Evolutionary conservation across 2,113 vertebrate genomes (phyloP).

Genomic region (Chascanopsetta lugubris): DNA sequence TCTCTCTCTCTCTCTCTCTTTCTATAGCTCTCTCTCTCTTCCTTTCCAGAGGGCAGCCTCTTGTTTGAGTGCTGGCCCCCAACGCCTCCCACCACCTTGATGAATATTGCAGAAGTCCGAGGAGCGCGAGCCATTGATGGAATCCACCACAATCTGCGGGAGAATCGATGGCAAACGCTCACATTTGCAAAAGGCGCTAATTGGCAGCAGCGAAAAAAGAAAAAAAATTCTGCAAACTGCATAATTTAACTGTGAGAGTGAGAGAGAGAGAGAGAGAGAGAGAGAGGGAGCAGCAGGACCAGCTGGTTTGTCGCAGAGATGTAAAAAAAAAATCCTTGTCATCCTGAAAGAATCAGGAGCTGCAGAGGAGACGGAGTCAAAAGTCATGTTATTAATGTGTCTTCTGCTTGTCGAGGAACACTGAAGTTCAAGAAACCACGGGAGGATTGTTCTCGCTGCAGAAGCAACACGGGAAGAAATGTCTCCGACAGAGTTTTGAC

Average conservation of each 20-base stretch:
- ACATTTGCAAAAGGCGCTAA: constrained; percentile 68
- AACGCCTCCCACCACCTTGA: constrained; percentile 69
- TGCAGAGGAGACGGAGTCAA: constrained; percentile 38
- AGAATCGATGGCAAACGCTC: constrained; percentile 71
- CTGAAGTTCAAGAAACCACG: constrained; percentile 19
- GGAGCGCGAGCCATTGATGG: constrained; percentile 51
- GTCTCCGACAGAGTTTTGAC: not conserved
- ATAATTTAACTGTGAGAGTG: constrained; percentile 60
- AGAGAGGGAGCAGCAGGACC: not conserved
- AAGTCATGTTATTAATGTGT: constrained; percentile 47
- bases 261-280: no score
- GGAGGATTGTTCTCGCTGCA: constrained; percentile 1
- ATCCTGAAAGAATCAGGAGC: constrained; percentile 49
- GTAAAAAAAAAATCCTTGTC: constrained; percentile 47
- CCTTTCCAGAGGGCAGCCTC: constrained; percentile 56
- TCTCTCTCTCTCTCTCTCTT: constrained; percentile 37
- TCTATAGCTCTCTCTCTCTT: constrained; percentile 39
- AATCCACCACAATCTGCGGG: constrained; percentile 69
- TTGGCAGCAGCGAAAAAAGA: constrained; percentile 72
- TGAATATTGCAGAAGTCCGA: constrained; percentile 74
- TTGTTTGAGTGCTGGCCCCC: constrained; percentile 43
- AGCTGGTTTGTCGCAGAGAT: constrained; percentile 55
- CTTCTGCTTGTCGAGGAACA: constrained; percentile 36
- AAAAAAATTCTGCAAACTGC: constrained; percentile 65
- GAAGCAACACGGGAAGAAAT: constrained; percentile 22